A percentile compares a stretch with the other conserved stretches of the same genome.
phyloP scores from a whole-genome alignment of 2,888 invertebrate species.

The Aphodius sticticus region DNA sequence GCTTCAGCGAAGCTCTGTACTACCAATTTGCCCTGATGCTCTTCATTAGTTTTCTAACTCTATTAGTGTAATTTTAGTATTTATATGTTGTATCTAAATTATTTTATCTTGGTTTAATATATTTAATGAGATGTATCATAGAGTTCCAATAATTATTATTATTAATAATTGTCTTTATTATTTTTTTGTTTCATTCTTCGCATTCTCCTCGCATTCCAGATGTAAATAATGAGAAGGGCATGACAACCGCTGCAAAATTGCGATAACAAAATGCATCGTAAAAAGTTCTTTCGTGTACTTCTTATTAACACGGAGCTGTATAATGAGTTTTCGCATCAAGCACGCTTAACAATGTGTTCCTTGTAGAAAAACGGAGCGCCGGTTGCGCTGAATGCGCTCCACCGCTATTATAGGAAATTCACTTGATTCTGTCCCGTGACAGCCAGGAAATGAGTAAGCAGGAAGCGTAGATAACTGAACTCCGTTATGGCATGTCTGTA shows the following conservation, averaged over 20 bases:
- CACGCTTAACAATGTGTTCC: background rate
- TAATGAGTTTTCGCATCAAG: background rate
- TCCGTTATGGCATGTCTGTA: background rate
- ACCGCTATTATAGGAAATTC: background rate
- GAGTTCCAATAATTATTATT: too few species aligned
- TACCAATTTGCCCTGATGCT: too few species aligned
- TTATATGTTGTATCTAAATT: too few species aligned
- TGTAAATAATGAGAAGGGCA: too few species aligned
- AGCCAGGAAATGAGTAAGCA: conserved; percentile 4
- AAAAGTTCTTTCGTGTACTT: background rate
- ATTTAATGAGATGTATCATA: too few species aligned
- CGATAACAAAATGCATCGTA: background rate
- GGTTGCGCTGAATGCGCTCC: background rate
- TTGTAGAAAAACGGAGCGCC: background rate
- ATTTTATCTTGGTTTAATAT: too few species aligned
- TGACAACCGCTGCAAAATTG: background rate
- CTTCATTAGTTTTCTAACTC: too few species aligned
- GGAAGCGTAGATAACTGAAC: background rate
- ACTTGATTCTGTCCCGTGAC: background rate
- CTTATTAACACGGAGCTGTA: background rate
- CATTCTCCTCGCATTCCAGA: too few species aligned
- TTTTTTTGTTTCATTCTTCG: too few species aligned
- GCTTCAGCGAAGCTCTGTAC: too few species aligned
- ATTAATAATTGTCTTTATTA: too few species aligned
- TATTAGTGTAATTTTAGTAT: too few species aligned